A percentile compares a stretch with the other conserved stretches of the same genome.
phyloP scores from a whole-genome alignment of 2,797 vertebrate genomes.

The Parauchenoglanis ngamensis region DNA sequence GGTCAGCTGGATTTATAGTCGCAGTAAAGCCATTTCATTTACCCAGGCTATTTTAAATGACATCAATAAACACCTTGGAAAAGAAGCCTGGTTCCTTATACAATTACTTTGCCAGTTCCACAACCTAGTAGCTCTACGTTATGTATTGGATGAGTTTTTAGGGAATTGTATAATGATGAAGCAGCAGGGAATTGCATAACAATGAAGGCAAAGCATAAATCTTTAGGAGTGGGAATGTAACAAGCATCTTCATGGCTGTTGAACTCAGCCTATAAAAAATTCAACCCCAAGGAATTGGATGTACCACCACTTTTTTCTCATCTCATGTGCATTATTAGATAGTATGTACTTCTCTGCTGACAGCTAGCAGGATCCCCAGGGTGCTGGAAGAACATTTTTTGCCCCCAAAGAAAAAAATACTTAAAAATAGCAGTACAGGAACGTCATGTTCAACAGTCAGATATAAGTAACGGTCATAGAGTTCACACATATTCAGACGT shows the following conservation, averaged over 20 bases:
- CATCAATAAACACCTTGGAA: slow-evolving; percentile 27
- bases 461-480: neutral
- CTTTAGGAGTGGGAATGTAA: neutral
- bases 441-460: neutral
- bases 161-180: neutral
- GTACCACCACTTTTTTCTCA: slow-evolving; percentile 34
- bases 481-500: neutral
- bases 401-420: neutral
- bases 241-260: slow-evolving; percentile 45
- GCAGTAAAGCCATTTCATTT: slow-evolving; percentile 43
- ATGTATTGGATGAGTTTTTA: neutral
- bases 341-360: slow-evolving; percentile 18
- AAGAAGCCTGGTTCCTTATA: slow-evolving; percentile 15
- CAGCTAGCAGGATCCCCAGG: slow-evolving; percentile 35
- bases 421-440: neutral
- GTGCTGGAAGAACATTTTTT: slow-evolving; percentile 3
- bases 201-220: slow-evolving; percentile 1
- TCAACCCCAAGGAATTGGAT: slow-evolving; percentile 54
- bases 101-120: neutral
- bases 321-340: slow-evolving; percentile 41
- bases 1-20: slow-evolving; percentile 7
- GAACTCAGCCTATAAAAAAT: slow-evolving; percentile 45
- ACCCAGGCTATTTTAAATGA: slow-evolving; percentile 43
- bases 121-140: neutral
- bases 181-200: slow-evolving; percentile 24